Base-by-base conservation (phyloP, 2,797 vertebrate species). In the Pipistrellus pipistrellus region DNA sequence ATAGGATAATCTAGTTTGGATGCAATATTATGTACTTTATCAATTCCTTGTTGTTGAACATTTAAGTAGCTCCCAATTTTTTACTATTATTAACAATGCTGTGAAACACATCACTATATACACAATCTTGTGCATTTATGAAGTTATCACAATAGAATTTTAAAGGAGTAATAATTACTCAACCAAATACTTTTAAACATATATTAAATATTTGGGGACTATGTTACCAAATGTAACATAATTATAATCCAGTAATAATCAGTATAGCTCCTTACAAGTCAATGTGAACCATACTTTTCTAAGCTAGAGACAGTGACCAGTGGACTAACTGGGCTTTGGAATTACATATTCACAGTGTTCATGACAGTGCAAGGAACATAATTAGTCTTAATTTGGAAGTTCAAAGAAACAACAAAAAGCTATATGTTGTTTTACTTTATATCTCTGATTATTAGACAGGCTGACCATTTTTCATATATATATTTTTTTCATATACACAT, bases 121-220 rank as follows among this genome's bases (percentile, higher is more conserved):
- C 23, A 62, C 0, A 35, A 44, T 17, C 30, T 55, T 73, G 2
- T 32, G 15, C 66, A 80, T 59, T 75, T 62, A 30, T 64, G 25
- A 80, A 91, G 53, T 69, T 75, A 71, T 91, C 48, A 48, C n/a
- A 48, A 91, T 85, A 91, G 46, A 62, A 85, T 44, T 72, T 85
- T 85, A 66, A 13, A 57, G 59, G 27, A 51, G 4, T 38, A 85
- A 35, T 91, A 53, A 44, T 91, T 55, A 78, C 8, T 73, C 21
- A 59, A 38, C 8, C 48, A 78, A 85, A 81, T 44, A 18, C 4
- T 46, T 55, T 87, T 57, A 62, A 80, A 57, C 15, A 68, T 85
- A 48, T 46, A 35, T 51, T 51, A 77, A 93, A 78, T 30, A 18
- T 75, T 48, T 85, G 17, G n/a, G 3, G 6, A 55, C 18, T 25